These are phyloP conservation scores for Noturus placidus DNA, from an alignment of 2,113 vertebrate species.

Conservation along the genomic window DNA sequence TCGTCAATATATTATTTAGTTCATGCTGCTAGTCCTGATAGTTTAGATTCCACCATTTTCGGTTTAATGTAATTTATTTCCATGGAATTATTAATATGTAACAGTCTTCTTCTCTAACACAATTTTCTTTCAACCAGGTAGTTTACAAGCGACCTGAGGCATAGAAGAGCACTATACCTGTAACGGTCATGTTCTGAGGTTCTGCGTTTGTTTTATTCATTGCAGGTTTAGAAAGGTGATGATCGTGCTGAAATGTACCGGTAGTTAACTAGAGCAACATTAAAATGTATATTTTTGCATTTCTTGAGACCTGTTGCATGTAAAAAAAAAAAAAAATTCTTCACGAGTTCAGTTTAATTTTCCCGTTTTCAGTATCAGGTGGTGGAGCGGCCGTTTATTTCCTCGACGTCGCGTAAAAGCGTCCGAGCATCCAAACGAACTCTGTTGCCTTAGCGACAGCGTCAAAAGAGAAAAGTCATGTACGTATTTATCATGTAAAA, in stretches of 20 bases:
- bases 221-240: constrained; percentile 29
- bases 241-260: background rate
- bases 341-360: background rate
- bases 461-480: background rate
- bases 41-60: constrained; percentile 17
- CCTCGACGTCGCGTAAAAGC: constrained; percentile 8
- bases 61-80: constrained; percentile 45
- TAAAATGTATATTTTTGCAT: constrained; percentile 10
- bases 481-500: constrained; percentile 38
- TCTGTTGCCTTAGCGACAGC: constrained; percentile 7
- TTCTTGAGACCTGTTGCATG: constrained; percentile 27
- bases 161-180: constrained; percentile 25
- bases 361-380: background rate
- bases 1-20: constrained; percentile 1
- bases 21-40: constrained; percentile 34
- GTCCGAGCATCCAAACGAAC: background rate
- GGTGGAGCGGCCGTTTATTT: background rate
- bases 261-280: constrained; percentile 27
- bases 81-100: constrained; percentile 5
- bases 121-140: constrained; percentile 13
- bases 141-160: constrained; percentile 30
- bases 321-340: background rate
- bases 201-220: constrained; percentile 10
- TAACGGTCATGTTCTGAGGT: background rate
- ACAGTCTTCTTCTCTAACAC: constrained; percentile 17